phyloP scores from a whole-genome alignment of 2,888 invertebrate genomes.

The Koerneria pararmatus region DNA sequence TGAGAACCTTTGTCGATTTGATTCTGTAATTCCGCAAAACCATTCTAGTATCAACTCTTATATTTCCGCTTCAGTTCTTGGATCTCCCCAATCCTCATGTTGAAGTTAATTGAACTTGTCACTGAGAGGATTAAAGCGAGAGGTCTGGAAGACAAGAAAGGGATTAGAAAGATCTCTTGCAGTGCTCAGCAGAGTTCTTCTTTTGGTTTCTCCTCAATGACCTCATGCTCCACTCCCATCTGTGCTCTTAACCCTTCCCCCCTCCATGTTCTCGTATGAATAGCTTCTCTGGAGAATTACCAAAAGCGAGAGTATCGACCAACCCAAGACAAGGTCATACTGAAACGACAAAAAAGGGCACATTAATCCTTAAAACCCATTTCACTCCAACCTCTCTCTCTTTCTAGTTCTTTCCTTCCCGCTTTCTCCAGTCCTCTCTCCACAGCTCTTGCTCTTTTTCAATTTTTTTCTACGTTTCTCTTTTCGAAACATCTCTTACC shows the following conservation, averaged over 20 bases:
- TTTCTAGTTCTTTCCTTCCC: background rate
- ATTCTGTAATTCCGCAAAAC: background rate
- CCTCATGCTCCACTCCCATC: constrained; percentile 3
- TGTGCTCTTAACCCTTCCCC: background rate
- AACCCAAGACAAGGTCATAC: too few species aligned
- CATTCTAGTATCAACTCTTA: background rate
- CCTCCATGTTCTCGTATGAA: background rate
- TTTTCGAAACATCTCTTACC: too few species aligned
- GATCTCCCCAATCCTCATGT: background rate
- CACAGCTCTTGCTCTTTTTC: background rate
- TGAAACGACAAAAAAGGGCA: too few species aligned
- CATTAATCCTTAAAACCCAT: too few species aligned
- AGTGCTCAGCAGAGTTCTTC: background rate
- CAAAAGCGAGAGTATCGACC: background rate
- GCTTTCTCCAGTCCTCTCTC: background rate
- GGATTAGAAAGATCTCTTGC: too few species aligned
- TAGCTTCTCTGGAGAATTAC: background rate
- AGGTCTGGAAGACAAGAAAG: too few species aligned
- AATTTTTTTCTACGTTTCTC: too few species aligned
- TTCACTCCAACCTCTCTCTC: constrained; percentile 7
- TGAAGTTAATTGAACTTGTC: too few species aligned
- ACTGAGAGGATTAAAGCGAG: too few species aligned
- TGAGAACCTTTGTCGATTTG: background rate
- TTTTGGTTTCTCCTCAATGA: background rate
- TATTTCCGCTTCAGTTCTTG: too few species aligned